Conservation (phyloP, 1,140 invertebrate species). For the Episyrphus balteatus region DNA sequence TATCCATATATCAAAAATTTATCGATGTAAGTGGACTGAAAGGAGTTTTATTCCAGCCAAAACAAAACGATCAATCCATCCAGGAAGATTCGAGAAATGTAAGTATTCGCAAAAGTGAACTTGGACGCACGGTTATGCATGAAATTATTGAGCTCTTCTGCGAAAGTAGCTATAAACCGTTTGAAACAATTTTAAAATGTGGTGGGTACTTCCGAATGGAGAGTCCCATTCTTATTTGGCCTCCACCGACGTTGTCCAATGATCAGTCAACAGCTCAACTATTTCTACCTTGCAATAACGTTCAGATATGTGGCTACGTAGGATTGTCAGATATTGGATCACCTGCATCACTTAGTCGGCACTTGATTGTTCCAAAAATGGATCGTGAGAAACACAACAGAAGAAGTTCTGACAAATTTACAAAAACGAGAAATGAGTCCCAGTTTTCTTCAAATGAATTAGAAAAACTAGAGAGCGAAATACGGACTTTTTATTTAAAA, state of each 20-base stretch:
- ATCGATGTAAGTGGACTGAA: constrained; percentile 21
- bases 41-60: constrained; percentile 16
- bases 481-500: constrained; percentile 45
- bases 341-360: constrained; percentile 82
- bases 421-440: neutral
- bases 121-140: constrained; percentile 40
- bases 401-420: constrained; percentile 16
- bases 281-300: constrained; percentile 40
- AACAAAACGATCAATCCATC: constrained; percentile 4
- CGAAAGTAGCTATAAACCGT: constrained; percentile 67
- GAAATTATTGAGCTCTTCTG: constrained; percentile 60
- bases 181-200: constrained; percentile 63
- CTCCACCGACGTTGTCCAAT: constrained; percentile 46
- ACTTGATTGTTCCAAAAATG: constrained; percentile 71
- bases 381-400: constrained; percentile 25
- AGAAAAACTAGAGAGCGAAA: constrained; percentile 39
- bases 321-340: constrained; percentile 78
- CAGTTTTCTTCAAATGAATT: constrained; percentile 40
- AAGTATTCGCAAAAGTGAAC: constrained; percentile 35
- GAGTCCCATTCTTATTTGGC: constrained; percentile 56
- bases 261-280: constrained; percentile 8
- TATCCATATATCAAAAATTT: constrained; percentile 24
- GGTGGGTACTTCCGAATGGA: constrained; percentile 58
- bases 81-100: constrained; percentile 1
- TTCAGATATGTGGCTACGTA: constrained; percentile 75